phyloP scores from a whole-genome alignment of 2,113 vertebrate species.

The Columba livia region DNA sequence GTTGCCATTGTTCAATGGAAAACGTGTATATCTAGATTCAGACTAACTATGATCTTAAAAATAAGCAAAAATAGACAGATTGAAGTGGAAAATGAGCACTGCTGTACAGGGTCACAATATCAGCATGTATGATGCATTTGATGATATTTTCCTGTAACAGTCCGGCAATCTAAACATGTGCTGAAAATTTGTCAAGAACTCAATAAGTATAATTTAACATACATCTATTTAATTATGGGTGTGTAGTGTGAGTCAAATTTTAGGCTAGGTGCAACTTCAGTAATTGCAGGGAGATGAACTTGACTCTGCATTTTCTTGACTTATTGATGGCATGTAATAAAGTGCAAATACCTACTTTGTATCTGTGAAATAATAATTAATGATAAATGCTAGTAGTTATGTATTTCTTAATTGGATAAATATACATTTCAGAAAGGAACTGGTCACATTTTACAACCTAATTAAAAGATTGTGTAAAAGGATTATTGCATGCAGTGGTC shows the following conservation, averaged over 20 bases:
- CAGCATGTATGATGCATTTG: background rate
- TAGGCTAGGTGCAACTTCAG: background rate
- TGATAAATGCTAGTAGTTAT: background rate
- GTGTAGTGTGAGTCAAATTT: background rate
- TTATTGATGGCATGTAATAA: background rate
- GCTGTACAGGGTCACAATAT: background rate
- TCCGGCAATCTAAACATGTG: background rate
- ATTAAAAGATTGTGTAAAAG: conserved; percentile 33
- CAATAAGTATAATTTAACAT: background rate
- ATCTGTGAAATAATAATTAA: conserved; percentile 24
- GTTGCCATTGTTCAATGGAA: background rate
- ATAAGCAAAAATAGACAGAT: accelerated
- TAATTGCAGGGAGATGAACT: background rate
- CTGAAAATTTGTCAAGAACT: background rate
- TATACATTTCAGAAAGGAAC: conserved; percentile 1
- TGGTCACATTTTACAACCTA: background rate
- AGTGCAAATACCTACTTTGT: background rate
- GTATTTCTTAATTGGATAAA: conserved; percentile 41
- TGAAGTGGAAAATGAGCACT: background rate
- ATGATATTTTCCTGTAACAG: background rate
- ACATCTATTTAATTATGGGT: background rate
- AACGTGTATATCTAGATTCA: background rate
- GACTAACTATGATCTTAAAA: background rate
- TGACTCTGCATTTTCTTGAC: background rate
- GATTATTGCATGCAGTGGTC: background rate